Conservation (phyloP, 2,113 vertebrate genomes). For the sheep (Ovis aries) region ARS-UI_Ramb_v3.0 NC_056071.1:61709501-61710000, state of each 20-base stretch:
- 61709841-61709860: background rate
- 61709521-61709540: background rate
- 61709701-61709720: background rate
- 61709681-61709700: background rate
- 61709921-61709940: rapidly evolving
- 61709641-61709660: background rate
- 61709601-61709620: no score
- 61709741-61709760: background rate
- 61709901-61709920: background rate
- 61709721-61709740: background rate
- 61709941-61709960: background rate
- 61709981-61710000: background rate
- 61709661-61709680: background rate
- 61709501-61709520: rapidly evolving
- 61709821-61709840: background rate
- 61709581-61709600: background rate
- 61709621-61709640: background rate
- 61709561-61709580: background rate
- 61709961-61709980: background rate
- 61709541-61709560: background rate
- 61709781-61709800: background rate
- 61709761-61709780: background rate
- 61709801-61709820: background rate
- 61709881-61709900: background rate
- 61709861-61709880: background rate